Percentiles rank a stretch among this genome's conserved stretches.
These are phyloP conservation scores for Perca flavescens DNA, from an alignment of 2,113 vertebrate species.

Conservation along the genomic window DNA sequence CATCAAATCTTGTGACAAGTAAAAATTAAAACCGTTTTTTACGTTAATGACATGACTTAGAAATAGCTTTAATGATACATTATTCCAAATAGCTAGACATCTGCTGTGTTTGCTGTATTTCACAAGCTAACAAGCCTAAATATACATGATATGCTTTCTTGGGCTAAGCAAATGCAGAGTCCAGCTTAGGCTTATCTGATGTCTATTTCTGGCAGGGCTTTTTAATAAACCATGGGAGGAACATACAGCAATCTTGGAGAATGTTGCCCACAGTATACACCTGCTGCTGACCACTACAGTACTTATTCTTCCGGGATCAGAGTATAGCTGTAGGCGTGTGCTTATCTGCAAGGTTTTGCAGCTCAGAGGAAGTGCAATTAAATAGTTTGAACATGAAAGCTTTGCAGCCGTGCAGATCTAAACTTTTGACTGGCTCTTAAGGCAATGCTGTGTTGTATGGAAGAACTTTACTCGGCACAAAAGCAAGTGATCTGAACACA, in stretches of 20 bases:
- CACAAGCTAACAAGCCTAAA: constrained; percentile 44
- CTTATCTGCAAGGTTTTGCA: constrained; percentile 18
- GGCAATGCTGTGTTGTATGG: background rate
- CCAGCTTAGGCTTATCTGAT: constrained; percentile 30
- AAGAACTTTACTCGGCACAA: constrained; percentile 9
- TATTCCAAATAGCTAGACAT: background rate
- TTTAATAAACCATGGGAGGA: constrained; percentile 63
- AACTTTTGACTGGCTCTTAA: background rate
- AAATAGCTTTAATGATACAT: background rate
- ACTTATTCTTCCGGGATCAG: constrained; percentile 15
- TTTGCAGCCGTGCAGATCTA: constrained; percentile 12
- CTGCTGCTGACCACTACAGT: constrained; percentile 48
- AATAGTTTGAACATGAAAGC: background rate
- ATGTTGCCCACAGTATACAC: constrained; percentile 18
- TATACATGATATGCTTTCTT: constrained; percentile 44
- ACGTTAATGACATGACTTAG: background rate
- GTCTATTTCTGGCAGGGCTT: constrained; percentile 59
- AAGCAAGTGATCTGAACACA: background rate
- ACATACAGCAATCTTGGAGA: constrained; percentile 29
- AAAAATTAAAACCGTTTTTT: background rate
- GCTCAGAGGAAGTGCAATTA: constrained; percentile 12
- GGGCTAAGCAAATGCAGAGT: constrained; percentile 12
- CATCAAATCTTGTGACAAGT: constrained; percentile 3
- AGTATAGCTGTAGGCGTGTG: constrained; percentile 5
- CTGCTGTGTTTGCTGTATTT: constrained; percentile 39